Evolutionary conservation across 2,797 vertebrate genomes (phyloP), one percentile per base, ranked within the genome.

Genomic region (Monodelphis domestica): DNA sequence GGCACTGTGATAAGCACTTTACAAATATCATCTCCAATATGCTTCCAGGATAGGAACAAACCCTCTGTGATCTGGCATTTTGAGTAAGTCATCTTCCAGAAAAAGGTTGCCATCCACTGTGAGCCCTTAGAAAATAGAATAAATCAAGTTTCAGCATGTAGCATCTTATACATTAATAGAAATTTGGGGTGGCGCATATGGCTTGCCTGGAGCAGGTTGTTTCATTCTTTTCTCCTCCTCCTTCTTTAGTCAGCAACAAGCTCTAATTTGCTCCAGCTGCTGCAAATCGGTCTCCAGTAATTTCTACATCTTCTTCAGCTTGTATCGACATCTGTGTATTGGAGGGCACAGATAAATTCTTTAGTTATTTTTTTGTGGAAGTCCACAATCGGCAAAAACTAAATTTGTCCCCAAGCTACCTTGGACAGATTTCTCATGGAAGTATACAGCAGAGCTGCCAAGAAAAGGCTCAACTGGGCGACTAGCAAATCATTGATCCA

Each of bases 231-330:
- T 89, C 57, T 96, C 94, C 17, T 28, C 63, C 55, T 30, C 38
- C 89, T 92, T 91, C 95, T 92, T 54, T 91, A 93, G 59, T 95
- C 97, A 96, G 84, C 91, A 96, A 95, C 88, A 88, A 96, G 93
- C 84, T 91, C 95, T 97, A 96, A 97, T 96, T 97, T 97, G 89
- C 95, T 95, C 96, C 96, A 97, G 97, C 93, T 97, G 96, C 92
- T 97, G 89, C 95, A 95, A 96, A 96, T 96, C 95, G 91, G 94
- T 95, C 95, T 96, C 90, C 89, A 96, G 96, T 97, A 97, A 96
- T 97, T 97, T 97, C 95, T 92, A 96, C 87, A 97, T 97, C 70
- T 96, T 94, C 92, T 95, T 97, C 88, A 95, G 89, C 50, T 94
- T 93, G 78, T 89, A 87, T 30, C 96, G 94, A 96, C 91, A 96